phyloP scores from a whole-genome alignment of 2,113 vertebrate species.

The Lepus europaeus region DNA sequence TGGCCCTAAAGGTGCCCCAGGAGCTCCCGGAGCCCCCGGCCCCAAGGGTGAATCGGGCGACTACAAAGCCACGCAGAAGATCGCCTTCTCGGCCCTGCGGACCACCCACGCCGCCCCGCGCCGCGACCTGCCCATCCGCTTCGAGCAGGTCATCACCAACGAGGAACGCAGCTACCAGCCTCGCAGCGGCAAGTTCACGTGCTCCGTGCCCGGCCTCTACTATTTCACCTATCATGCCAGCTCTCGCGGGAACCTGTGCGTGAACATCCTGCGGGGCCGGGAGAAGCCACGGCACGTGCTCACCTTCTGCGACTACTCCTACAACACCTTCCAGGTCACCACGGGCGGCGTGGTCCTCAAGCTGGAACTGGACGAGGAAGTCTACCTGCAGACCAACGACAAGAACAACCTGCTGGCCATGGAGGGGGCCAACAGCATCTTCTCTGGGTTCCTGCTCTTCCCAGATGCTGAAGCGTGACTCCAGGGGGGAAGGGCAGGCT shows the following conservation, averaged over 20 bases:
- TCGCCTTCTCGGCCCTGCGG: slow-evolving; percentile 87
- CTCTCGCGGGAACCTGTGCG: slow-evolving; percentile 86
- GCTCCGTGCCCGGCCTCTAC: slow-evolving; percentile 88
- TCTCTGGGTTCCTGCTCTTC: slow-evolving; percentile 92
- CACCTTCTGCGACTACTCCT: slow-evolving; percentile 88
- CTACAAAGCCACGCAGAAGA: slow-evolving; percentile 76
- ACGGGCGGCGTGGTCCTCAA: slow-evolving; percentile 88
- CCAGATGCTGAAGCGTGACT: slow-evolving; percentile 68
- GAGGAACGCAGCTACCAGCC: slow-evolving; percentile 80
- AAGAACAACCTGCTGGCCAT: slow-evolving; percentile 86
- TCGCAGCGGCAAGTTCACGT: slow-evolving; percentile 86
- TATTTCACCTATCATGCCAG: slow-evolving; percentile 92
- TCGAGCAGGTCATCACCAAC: slow-evolving; percentile 82
- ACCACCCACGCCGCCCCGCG: not conserved
- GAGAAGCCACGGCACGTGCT: slow-evolving; percentile 72
- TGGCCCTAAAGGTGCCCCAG: slow-evolving; percentile 78
- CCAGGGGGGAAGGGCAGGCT: not conserved
- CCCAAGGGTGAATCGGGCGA: slow-evolving; percentile 84
- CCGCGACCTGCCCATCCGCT: slow-evolving; percentile 82
- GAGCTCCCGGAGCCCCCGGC: slow-evolving; percentile 80
- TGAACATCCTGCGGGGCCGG: slow-evolving; percentile 85
- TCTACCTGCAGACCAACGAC: slow-evolving; percentile 87
- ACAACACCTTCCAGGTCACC: slow-evolving; percentile 86
- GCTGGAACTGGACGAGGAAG: slow-evolving; percentile 71
- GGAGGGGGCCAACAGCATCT: slow-evolving; percentile 89